Base-by-base conservation (phyloP, 2,888 invertebrate species). In the Mythimna loreyi region DNA sequence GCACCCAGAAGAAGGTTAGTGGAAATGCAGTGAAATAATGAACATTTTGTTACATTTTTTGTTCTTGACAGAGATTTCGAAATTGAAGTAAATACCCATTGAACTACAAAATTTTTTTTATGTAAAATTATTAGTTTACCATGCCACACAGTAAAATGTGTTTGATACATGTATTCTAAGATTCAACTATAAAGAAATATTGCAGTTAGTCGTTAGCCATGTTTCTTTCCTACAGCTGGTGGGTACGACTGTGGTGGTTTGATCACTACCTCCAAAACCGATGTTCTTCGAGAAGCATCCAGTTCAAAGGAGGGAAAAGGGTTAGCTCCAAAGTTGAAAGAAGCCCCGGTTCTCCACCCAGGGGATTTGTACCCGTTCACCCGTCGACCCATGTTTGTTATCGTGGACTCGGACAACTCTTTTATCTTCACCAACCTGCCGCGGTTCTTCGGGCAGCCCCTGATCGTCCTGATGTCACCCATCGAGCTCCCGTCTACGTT, bases 381-480 rank as follows among this genome's bases (percentile, higher is more conserved):
- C 23, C 97, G 99, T 85, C 97, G 98, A 88, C 99, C 99, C 43
- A 96, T 99, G 75, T 99, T 99, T 95, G 97, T 99, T 72, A 98
- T 99, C 80, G 97, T 99, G 82, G 99, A 99, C 93, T 99, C 99
- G 81, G 98, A 99, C 95, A 99, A 99, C 96, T 99, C 99, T 88
- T 98, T 97, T 92, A 98, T 98, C 81, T 99, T 98, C 95, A 97
- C 98, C 96, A 98, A 98, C 91, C 97, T 99, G 90, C 99, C 99
- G 60, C 92, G 96, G 79, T 97, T 98, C 90, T 99, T 99, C 94
- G 99, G 99, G 33, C 99, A 99, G 92, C 99, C 99, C 8, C 95
- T 99, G 81, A 98, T 99, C 77, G 97, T 99, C 78, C 96, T 99
- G 47, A 98, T 99, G 98, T 99, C 99, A 64, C 99, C 99, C 8